phyloP scores from a whole-genome alignment of 2,113 vertebrate genomes.

The Gasterosteus aculeatus region DNA sequence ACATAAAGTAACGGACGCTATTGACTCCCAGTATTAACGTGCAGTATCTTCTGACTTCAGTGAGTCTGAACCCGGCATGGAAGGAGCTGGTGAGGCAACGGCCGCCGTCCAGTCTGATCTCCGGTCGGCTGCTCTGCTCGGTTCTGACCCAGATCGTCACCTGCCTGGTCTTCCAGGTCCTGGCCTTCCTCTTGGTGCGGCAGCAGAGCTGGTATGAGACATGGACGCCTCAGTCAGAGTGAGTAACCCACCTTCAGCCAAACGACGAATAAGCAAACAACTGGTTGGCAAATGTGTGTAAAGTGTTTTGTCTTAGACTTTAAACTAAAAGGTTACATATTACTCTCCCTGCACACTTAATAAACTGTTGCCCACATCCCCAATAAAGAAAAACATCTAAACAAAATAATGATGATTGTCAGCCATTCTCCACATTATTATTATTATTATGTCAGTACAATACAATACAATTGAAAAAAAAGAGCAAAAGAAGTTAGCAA shows the following conservation, averaged over 20 bases:
- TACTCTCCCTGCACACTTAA: neutral
- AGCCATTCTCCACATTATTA: neutral
- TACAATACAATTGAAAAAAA: neutral
- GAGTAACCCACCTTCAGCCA: slow-evolving; percentile 74
- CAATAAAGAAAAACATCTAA: neutral
- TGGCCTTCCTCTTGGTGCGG: slow-evolving; percentile 88
- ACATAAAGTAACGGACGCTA: neutral
- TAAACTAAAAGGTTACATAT: neutral
- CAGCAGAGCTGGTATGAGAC: slow-evolving; percentile 89
- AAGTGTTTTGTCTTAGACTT: neutral
- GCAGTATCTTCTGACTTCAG: slow-evolving; percentile 70
- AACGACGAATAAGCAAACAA: neutral
- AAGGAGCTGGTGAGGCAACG: slow-evolving; percentile 89
- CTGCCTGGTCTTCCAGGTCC: slow-evolving; percentile 89
- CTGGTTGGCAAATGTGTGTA: neutral
- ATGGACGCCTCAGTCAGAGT: slow-evolving; percentile 86
- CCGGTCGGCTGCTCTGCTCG: slow-evolving; percentile 89
- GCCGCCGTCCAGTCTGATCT: slow-evolving; percentile 95
- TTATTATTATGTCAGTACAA: neutral
- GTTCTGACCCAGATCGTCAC: slow-evolving; percentile 94
- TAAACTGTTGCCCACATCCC: neutral
- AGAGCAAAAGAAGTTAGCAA: neutral
- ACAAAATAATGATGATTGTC: neutral
- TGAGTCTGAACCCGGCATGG: slow-evolving; percentile 97
- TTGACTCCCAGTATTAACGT: neutral